Evolutionary conservation across 2,113 vertebrate genomes (phyloP).

Genomic region (Pitta sordida): DNA sequence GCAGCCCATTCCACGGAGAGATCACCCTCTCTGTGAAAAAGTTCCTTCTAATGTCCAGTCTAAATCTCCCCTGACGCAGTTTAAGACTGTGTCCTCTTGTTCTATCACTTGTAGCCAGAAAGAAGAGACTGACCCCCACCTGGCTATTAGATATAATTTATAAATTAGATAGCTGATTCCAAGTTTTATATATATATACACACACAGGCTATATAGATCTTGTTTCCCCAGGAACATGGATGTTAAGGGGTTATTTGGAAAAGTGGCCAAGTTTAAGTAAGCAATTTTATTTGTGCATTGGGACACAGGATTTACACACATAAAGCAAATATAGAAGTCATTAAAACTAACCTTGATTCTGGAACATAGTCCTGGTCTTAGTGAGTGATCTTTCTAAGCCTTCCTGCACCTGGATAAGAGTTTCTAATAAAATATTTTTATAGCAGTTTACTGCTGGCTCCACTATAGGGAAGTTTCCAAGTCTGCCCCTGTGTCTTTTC

Average conservation of each 20-base stretch:
- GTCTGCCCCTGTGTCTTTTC: not conserved
- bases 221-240: not conserved
- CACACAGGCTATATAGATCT: not conserved
- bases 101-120: no score
- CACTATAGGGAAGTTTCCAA: not conserved
- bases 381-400: not conserved
- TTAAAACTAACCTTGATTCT: not conserved
- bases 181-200: not conserved
- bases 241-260: not conserved
- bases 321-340: not conserved
- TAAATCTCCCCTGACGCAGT: no score
- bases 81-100: no score
- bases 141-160: no score
- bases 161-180: not conserved
- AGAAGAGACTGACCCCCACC: no score
- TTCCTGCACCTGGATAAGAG: not conserved
- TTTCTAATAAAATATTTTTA: not conserved
- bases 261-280: not conserved
- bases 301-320: not conserved
- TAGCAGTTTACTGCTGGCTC: not conserved
- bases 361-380: not conserved
- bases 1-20: no score
- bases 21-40: no score
- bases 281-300: not conserved
- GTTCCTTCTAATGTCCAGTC: no score